Base-by-base conservation (phyloP, 2,888 invertebrate species). In the Ichneumon xanthorius region DNA sequence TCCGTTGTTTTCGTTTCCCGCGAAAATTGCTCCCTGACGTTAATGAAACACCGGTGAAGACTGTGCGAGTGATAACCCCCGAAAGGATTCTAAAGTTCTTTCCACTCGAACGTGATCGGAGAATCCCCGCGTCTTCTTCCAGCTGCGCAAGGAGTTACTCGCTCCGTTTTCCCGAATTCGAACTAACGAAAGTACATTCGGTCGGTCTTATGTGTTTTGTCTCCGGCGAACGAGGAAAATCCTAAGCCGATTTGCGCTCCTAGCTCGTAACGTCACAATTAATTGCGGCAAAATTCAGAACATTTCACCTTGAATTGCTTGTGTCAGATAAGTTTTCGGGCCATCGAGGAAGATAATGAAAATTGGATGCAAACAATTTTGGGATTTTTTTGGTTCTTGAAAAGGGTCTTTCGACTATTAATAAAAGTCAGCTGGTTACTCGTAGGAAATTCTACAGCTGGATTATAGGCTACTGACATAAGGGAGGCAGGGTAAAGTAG, bases 1-100 rank as follows among this genome's bases (percentile, higher is more conserved):
- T 30, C 40, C 26, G 33, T 67, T 84, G 73, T 77, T 73, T 68
- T 63, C 61, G 50, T 80, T 80, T 80, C 50, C 68, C 68, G 61
- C 73, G 50, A 58, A 77, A 72, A 77, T 76, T 37, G n/a, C 22
- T 22, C 30, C 48, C 11, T 63, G 14, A 7, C 9, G 61, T 30
- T n/a, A 2, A 19, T 16, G 37, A 55, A 30, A 55, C 61, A 73
- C 48, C 37, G 58, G 40, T 2, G 45, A 14, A 11, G 6, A 40
- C n/a, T 45, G 30, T 45, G 75, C 61, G 63, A 48, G 48, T 45
- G 48, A n/a, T 48, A 48, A 48, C 61, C 63, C 48, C 30, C 63
- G 48, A 26, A 26, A 30, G 26, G 9, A n/a, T 40, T 26, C 26
- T 26, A 26, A 26, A 26, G 26, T 26, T 58, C 16, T n/a, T 4